phyloP scores from a whole-genome alignment of 2,888 invertebrate species.

The Cantharis lateralis region DNA sequence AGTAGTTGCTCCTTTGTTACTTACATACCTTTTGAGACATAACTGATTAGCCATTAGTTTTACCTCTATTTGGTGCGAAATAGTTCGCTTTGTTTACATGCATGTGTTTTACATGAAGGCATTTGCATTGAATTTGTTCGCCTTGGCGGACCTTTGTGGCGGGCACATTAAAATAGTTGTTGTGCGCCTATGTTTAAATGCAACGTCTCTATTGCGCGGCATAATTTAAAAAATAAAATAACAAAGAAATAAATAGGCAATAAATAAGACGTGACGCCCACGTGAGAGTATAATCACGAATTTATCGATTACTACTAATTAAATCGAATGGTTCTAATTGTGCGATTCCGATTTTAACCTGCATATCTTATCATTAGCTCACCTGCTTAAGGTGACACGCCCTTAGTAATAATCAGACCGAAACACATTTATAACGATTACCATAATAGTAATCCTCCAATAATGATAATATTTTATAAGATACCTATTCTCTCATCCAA shows the following conservation, averaged over 20 bases:
- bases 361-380: constrained; percentile 30
- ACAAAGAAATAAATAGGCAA: neutral
- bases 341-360: constrained; percentile 9
- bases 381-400: constrained; percentile 26
- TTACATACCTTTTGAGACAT: constrained; percentile 10
- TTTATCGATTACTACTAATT: constrained; percentile 27
- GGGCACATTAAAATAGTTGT: constrained; percentile 10
- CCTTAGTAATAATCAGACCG: constrained; percentile 29
- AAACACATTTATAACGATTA: constrained; percentile 25
- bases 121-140: constrained; percentile 39
- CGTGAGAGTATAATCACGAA: constrained; percentile 14
- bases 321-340: constrained; percentile 26
- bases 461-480: constrained; percentile 8
- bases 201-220: neutral
- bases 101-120: constrained; percentile 29
- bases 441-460: constrained; percentile 7
- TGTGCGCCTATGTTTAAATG: neutral
- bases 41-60: constrained; percentile 28
- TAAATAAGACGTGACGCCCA: constrained; percentile 16
- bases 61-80: constrained; percentile 26
- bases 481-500: constrained; percentile 1
- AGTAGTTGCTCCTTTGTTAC: neutral
- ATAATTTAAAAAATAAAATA: neutral
- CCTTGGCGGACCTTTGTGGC: constrained; percentile 4
- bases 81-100: constrained; percentile 27